Evolutionary conservation across 2,888 invertebrate genomes (phyloP).

Genomic region (Xestoiulus laeticollis): DNA sequence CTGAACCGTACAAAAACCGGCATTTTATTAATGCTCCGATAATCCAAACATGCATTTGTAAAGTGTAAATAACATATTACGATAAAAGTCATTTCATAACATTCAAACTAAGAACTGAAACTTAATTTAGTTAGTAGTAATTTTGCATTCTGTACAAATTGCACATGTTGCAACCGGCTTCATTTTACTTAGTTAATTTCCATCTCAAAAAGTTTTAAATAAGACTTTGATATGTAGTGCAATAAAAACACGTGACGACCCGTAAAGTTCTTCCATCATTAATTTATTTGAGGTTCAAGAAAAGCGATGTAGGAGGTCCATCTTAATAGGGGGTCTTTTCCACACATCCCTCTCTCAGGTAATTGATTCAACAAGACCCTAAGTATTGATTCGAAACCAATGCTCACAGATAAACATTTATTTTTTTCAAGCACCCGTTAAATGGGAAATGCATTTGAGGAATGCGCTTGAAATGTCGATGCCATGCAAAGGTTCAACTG

Average conservation of each 20-base stretch:
- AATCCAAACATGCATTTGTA: too few species aligned
- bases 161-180: background rate
- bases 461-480: constrained; percentile 23
- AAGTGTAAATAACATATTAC: too few species aligned
- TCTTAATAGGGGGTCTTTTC: constrained; percentile 3
- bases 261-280: background rate
- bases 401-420: constrained; percentile 31
- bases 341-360: background rate
- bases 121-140: background rate
- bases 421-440: constrained; percentile 16
- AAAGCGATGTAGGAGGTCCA: background rate
- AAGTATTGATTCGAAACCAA: constrained; percentile 28
- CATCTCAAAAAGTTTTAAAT: background rate
- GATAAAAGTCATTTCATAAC: too few species aligned
- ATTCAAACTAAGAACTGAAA: background rate
- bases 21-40: too few species aligned
- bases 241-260: constrained; percentile 17
- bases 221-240: background rate
- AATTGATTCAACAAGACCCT: constrained; percentile 37
- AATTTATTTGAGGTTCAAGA: constrained; percentile 27
- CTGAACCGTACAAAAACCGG: too few species aligned
- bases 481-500: background rate
- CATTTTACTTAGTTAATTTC: background rate
- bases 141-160: background rate
- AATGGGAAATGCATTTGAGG: constrained; percentile 21